Base-by-base conservation (phyloP, 2,113 vertebrate genomes). In the Numida meleagris region DNA sequence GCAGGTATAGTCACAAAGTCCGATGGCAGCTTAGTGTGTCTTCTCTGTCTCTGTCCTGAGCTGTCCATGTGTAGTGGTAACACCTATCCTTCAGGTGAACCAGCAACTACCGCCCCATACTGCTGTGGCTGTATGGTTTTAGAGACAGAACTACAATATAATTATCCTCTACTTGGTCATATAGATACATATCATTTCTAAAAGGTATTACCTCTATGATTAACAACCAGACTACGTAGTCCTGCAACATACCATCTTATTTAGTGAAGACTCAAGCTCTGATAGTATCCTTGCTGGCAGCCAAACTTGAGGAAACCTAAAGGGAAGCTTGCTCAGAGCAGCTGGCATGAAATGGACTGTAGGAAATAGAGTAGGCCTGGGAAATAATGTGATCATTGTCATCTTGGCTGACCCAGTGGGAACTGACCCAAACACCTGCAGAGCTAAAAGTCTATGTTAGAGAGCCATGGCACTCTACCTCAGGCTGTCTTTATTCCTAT, bases 31-130 rank as follows among this genome's bases (percentile, higher is more conserved):
- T 80, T 40, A 59, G 3, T 27, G 16, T 88, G 13, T 34, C 21
- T 80, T 55, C 14, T 34, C 36, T 80, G 46, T 48, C 12, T 70
- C 18, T 46, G 7, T 67, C 14, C 14, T 40, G 12, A 73, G 11
- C 10, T 46, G 3, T 12, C 12, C 4, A 2, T 19, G 3, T 57
- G 10, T 61, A 46, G 61, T 3, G 34, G 6, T 6, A 25, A 7
- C 2, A 11, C 33, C 8, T 5, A 42, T 62, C 46, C 79, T 86
- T 66, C 16, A 61, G 25, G 21, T 84, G 33, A 78, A 65, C 6
- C 12, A 27, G 12, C 12, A 77, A 33, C 25, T 34, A 19, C 21
- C 48, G 12, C 19, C 43, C 1, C 1, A 25, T 46, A 36, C 5
- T 31, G 8, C 7, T 76, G 6, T 15, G 1, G 13, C 11, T 9